Percentiles rank a stretch among this genome's conserved stretches.
phyloP scores from a whole-genome alignment of 2,888 invertebrate genomes.

The Criorhina ranunculi region DNA sequence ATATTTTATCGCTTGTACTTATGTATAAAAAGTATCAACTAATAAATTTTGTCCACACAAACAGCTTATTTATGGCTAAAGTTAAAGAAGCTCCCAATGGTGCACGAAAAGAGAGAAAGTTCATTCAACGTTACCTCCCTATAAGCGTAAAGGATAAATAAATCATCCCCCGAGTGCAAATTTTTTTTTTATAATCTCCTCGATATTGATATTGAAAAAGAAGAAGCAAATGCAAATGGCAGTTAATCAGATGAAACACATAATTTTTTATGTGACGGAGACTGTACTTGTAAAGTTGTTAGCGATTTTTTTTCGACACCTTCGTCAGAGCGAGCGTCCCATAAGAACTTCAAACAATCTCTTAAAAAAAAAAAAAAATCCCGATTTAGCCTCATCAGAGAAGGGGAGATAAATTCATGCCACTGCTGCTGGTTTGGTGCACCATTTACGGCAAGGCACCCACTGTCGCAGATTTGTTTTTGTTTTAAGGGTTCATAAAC shows the following conservation, averaged over 20 bases:
- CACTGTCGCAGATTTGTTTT: slow-evolving; percentile 57
- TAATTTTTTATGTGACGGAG: slow-evolving; percentile 44
- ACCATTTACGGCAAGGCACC: slow-evolving; percentile 51
- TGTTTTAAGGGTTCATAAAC: slow-evolving; percentile 38
- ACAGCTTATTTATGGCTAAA: slow-evolving; percentile 23
- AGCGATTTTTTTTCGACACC: slow-evolving; percentile 25
- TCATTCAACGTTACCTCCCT: neutral
- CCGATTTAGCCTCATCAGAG: slow-evolving; percentile 29
- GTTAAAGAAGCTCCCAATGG: neutral
- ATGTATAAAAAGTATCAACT: slow-evolving; percentile 2
- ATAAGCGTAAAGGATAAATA: slow-evolving; percentile 19
- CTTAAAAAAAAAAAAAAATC: slow-evolving; percentile 27
- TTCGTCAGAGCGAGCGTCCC: slow-evolving; percentile 11
- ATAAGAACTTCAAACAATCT: slow-evolving; percentile 47
- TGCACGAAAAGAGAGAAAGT: neutral
- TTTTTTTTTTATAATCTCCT: slow-evolving; percentile 14
- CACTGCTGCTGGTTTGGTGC: slow-evolving; percentile 37
- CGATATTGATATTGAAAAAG: slow-evolving; percentile 8
- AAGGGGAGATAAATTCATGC: slow-evolving; percentile 31
- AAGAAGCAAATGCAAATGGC: slow-evolving; percentile 42
- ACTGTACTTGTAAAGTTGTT: slow-evolving; percentile 20
- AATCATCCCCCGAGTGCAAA: slow-evolving; percentile 27
- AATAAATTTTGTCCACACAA: slow-evolving; percentile 9
- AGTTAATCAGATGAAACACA: slow-evolving; percentile 49
- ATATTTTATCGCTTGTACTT: slow-evolving; percentile 8